Evolutionary conservation across 2,888 invertebrate species (phyloP).

Genomic region (Glyphotaelius pellucidus): DNA sequence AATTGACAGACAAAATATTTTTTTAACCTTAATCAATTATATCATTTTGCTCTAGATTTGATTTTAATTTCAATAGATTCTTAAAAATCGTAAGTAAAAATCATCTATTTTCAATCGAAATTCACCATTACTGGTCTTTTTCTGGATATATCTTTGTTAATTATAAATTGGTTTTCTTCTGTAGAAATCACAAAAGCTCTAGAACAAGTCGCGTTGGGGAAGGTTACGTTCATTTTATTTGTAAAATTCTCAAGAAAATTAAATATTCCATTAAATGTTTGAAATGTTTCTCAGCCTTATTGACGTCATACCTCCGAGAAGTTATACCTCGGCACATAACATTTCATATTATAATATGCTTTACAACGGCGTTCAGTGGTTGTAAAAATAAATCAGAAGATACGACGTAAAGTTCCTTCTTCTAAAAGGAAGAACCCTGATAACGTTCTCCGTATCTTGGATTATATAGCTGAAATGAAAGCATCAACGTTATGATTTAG

Average conservation of each 20-base stretch:
- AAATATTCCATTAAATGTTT: conserved; percentile 26
- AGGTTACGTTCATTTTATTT: background rate
- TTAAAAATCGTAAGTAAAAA: background rate
- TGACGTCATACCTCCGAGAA: conserved; percentile 37
- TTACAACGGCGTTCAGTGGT: conserved; percentile 5
- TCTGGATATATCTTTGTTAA: background rate
- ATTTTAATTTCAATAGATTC: background rate
- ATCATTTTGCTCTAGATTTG: too few species aligned
- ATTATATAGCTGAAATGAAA: background rate
- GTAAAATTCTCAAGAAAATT: background rate
- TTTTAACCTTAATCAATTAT: too few species aligned
- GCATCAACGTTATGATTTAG: background rate
- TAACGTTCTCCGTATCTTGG: conserved; percentile 10
- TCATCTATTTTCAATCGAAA: background rate
- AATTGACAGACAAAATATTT: too few species aligned
- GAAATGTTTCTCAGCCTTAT: background rate
- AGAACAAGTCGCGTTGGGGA: background rate
- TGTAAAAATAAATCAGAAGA: conserved; percentile 43
- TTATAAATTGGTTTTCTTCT: background rate
- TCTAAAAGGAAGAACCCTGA: background rate
- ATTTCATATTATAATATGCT: background rate
- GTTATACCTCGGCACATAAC: background rate
- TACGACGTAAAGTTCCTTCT: background rate
- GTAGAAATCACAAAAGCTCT: background rate
- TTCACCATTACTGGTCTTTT: background rate